These are phyloP conservation scores for Acronicta leporina DNA, from an alignment of 2,888 invertebrate genomes.

Conservation along the genomic window DNA sequence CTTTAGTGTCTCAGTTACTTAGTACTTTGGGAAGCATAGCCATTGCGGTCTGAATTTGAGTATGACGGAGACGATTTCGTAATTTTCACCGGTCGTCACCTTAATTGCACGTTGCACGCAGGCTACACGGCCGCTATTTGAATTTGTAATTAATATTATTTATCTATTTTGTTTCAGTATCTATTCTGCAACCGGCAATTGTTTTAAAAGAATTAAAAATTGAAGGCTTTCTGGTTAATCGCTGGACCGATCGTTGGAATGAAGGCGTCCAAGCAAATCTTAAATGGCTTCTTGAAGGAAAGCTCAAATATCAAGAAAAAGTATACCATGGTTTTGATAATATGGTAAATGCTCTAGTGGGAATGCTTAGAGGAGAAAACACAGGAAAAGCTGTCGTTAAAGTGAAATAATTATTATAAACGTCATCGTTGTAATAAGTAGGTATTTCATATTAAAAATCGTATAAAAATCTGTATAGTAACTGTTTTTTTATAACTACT, in stretches of 20 bases:
- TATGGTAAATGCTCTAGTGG: constrained; percentile 91
- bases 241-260: constrained; percentile 89
- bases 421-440: no score
- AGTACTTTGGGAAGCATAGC: no score
- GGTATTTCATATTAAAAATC: no score
- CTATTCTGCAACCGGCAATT: constrained; percentile 89
- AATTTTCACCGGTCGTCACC: no score
- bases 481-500: no score
- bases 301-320: constrained; percentile 92
- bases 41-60: no score
- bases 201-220: constrained; percentile 91
- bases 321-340: constrained; percentile 92
- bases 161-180: constrained; percentile 63
- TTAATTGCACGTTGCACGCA: no score
- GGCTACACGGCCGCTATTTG: neutral
- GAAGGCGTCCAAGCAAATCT: constrained; percentile 91
- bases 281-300: constrained; percentile 91
- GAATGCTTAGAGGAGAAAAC: constrained; percentile 91
- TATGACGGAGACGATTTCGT: no score
- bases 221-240: constrained; percentile 90
- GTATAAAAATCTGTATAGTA: no score
- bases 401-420: constrained; percentile 73
- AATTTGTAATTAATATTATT: neutral
- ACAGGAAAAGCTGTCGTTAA: constrained; percentile 92
- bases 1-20: no score